A percentile compares a stretch with the other conserved stretches of the same genome.
Conservation (phyloP, 2,113 vertebrate species). For the Aspiorhynchus laticeps region DNA sequence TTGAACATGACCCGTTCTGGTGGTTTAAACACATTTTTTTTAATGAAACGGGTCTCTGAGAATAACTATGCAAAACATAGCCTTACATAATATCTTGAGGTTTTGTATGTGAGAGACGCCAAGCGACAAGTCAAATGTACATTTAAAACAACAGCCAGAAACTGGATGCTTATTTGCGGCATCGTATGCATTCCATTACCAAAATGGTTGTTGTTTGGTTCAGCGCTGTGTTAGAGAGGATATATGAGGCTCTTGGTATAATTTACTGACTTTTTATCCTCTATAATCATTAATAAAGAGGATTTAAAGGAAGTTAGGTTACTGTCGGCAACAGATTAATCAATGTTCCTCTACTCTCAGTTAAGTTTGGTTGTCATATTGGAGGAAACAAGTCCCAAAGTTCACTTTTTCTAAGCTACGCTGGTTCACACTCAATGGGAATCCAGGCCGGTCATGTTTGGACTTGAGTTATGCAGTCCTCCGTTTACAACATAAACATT, state of each 20-base stretch:
- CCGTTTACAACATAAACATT: slow-evolving; percentile 54
- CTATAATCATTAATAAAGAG: not conserved
- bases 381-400: not conserved
- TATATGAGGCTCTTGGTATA: not conserved
- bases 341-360: not conserved
- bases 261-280: not conserved
- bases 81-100: slow-evolving; percentile 57
- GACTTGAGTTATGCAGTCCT: slow-evolving; percentile 11
- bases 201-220: not conserved
- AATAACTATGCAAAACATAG: slow-evolving; percentile 14
- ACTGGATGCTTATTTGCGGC: not conserved
- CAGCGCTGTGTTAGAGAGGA: not conserved
- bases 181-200: not conserved
- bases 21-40: not conserved
- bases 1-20: not conserved
- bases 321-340: not conserved
- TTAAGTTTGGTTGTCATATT: not conserved
- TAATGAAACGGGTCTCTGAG: not conserved
- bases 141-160: slow-evolving; percentile 42
- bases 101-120: slow-evolving; percentile 42
- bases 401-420: not conserved
- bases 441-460: not conserved
- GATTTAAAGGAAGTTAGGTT: not conserved
- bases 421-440: not conserved
- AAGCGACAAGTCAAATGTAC: slow-evolving; percentile 59